A percentile compares a stretch with the other conserved stretches of the same genome.
Evolutionary conservation across 2,113 vertebrate genomes (phyloP).

Genomic region (Thermophis baileyi): DNA sequence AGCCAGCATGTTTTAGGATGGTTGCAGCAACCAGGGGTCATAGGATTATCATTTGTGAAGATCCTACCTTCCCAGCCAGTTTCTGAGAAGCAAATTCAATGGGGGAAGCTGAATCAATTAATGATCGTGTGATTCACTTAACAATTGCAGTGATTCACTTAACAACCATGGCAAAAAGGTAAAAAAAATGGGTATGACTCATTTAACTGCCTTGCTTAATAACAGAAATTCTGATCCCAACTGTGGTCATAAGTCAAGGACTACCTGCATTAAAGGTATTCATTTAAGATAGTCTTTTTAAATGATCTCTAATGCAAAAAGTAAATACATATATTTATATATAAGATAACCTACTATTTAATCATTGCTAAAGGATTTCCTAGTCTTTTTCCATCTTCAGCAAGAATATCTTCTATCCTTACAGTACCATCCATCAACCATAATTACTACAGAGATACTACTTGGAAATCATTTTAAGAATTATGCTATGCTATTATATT

Average conservation of each 20-base stretch:
- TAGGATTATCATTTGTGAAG: not conserved
- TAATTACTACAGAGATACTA: not conserved
- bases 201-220: not conserved
- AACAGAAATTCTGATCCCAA: not conserved
- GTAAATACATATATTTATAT: not conserved
- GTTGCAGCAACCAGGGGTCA: not conserved
- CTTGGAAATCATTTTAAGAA: not conserved
- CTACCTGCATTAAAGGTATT: not conserved
- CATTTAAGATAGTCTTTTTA: not conserved
- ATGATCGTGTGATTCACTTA: not conserved
- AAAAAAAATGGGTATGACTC: not conserved
- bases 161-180: not conserved
- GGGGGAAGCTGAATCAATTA: not conserved
- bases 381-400: not conserved
- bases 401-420: not conserved
- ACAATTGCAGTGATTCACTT: not conserved
- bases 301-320: not conserved
- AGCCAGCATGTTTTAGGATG: not conserved
- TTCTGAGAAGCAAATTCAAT: not conserved
- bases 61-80: not conserved
- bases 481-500: not conserved
- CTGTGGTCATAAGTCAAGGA: not conserved
- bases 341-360: not conserved
- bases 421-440: not conserved
- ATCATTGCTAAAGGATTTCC: not conserved